Evolutionary conservation across 1,140 invertebrate species (phyloP), one percentile per base, ranked within the genome.

Genomic region (Pantala flavescens): DNA sequence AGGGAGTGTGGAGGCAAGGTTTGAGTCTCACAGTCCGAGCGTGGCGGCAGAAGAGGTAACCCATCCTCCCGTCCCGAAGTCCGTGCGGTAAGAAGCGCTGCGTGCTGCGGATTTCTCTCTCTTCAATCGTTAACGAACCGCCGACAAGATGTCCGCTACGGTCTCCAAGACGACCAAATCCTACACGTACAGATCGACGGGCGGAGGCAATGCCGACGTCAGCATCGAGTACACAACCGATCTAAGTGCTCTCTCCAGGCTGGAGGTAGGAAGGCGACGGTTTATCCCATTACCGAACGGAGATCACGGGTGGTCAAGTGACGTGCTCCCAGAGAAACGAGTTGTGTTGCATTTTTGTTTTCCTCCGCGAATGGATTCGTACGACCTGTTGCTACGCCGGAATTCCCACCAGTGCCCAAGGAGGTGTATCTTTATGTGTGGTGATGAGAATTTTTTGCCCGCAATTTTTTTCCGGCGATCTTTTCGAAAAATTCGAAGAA

Each of bases 181-280:
- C 28, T 96, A 95, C 86, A 89, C 90, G 79, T 96, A 96, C 87
- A 90, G 91, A 82, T 91, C 90, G 80, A 88, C 87, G 79, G 91
- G 90, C 79, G 87, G 84, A 36, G 91, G 91, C 82, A 86, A 85
- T 79, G 91, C 93, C 82, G 93, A 96, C 86, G 91, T 96, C 83
- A 94, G 90, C 88, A 94, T 96, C 86, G 94, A 96, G 86, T 96
- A 96, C 86, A 91, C 90, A 83, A 89, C 93, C 85, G 94, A 97
- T 86, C 86, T 96, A 83, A 94, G 91, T 85, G 91, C 93, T 83
- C 89, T 96, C 83, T 91, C 93, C 84, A 91, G 94, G 83, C 90
- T 96, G 84, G 94, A 96, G 93, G 94, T 97, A 93, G 85, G 85
- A 82, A 10, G 74, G 43, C 49, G 49, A 36, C 28, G 28, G 28